Base-by-base conservation (phyloP, 2,113 vertebrate genomes). In the Rallus limicola region DNA sequence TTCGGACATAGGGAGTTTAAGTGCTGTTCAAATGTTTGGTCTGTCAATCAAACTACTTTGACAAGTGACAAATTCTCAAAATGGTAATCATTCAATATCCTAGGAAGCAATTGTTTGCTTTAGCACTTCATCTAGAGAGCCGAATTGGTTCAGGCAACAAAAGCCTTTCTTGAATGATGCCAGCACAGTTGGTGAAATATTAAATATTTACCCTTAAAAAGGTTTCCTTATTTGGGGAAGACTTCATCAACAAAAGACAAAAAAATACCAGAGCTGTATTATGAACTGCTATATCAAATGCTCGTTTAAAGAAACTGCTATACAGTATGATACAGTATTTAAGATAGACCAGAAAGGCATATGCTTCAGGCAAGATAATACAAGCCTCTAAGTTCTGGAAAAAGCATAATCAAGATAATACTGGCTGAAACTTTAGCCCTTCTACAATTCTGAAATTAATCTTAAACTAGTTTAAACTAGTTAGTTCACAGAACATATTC, bases 11-110 rank as follows among this genome's bases (percentile, higher is more conserved):
- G 15, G 33, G 56, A 56, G 7, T 46, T 86, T 64, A 86, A 76
- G 44, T 25, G 34, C 26, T n/a, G 40, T 72, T 95, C 56, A 87
- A 89, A 89, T 69, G 89, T 84, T 84, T 60, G 5, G 13, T 58
- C 69, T 92, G 86, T 84, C 91, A 92, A 38, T 92, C 83, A 89
- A 86, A 14, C 6, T 79, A 69, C 40, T 88, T 74, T 65, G 55
- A 88, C 42, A 91, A 92, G 52, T 36, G 56, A 91, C 68, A 92
- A 74, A 80, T 94, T 95, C 68, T 78, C 34, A 63, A 63, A 91
- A 46, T 26, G 26, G 19, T 21, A 95, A 92, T 95, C 80, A 89
- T 64, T 23, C 56, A 82, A 79, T 84, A 96, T 44, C 42, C 42
- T 58, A 92, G 65, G 60, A 91, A 92, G 48, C 29, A 78, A 93